Conservation (phyloP, 1,140 invertebrate species). For the Sinella curviseta region DNA sequence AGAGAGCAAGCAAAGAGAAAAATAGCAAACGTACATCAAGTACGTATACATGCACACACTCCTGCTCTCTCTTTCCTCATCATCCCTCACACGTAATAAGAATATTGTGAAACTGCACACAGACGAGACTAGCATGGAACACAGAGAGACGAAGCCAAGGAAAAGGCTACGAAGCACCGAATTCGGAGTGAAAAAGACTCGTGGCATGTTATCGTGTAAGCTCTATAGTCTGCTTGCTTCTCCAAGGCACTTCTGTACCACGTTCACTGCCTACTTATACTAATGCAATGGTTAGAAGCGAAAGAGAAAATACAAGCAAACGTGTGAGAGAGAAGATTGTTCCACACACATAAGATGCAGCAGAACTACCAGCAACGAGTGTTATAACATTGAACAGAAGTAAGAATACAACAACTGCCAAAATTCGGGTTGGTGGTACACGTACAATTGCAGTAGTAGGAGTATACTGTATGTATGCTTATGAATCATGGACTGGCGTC, state of each 20-base stretch:
- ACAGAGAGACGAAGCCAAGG: background rate
- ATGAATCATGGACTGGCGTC: background rate
- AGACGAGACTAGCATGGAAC: background rate
- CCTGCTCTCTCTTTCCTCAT: background rate
- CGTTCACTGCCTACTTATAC: background rate
- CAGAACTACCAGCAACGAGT: background rate
- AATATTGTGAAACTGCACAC: background rate
- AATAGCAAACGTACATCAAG: background rate
- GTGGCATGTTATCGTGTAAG: background rate
- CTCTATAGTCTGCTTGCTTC: background rate
- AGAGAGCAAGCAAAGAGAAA: background rate
- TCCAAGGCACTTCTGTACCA: background rate
- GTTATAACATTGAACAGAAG: background rate
- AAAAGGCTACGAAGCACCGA: background rate
- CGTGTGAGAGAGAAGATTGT: background rate
- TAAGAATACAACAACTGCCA: background rate
- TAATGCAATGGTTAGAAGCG: background rate
- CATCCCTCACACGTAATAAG: background rate
- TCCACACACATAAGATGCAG: background rate
- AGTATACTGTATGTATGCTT: background rate
- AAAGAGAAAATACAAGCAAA: background rate
- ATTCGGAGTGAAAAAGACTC: constrained; percentile 1
- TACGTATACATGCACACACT: no score
- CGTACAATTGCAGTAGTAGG: background rate
- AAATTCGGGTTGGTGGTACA: background rate